phyloP scores from a whole-genome alignment of 2,797 vertebrate species.

The Distichodus sexfasciatus region DNA sequence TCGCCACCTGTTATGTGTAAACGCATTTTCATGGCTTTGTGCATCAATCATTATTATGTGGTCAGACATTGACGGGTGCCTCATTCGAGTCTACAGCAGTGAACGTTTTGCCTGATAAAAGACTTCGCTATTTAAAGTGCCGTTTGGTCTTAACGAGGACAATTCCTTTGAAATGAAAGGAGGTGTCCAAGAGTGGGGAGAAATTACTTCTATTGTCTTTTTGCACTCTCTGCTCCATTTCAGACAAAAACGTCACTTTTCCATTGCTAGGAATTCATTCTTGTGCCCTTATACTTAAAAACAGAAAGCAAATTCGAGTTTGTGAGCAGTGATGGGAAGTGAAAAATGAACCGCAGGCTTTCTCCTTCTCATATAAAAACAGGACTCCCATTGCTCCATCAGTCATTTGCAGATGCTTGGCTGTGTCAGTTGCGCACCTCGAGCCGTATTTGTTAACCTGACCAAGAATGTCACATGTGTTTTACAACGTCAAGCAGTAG shows the following conservation, averaged over 20 bases:
- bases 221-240: constrained; percentile 20
- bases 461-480: constrained; percentile 32
- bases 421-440: constrained; percentile 18
- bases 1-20: constrained; percentile 32
- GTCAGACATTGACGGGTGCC: constrained; percentile 9
- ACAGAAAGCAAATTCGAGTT: constrained; percentile 5
- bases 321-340: constrained; percentile 25
- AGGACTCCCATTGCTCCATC: constrained; percentile 22
- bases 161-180: constrained; percentile 32
- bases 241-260: constrained; percentile 21
- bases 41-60: constrained; percentile 32
- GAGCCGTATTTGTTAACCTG: constrained; percentile 4
- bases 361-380: not conserved
- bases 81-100: constrained; percentile 25
- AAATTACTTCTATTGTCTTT: constrained; percentile 42
- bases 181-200: constrained; percentile 7
- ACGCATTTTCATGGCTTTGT: constrained; percentile 26
- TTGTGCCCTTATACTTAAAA: constrained; percentile 19
- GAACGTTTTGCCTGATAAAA: constrained; percentile 34
- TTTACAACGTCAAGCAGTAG: constrained; percentile 45
- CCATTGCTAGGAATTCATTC: constrained; percentile 29
- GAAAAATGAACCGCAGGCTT: not conserved
- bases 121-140: constrained; percentile 29
- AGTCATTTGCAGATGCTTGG: constrained; percentile 8
- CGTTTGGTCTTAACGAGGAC: constrained; percentile 30